Base-by-base conservation (phyloP, 2,797 vertebrate species). In the Adelosebastes latens region DNA sequence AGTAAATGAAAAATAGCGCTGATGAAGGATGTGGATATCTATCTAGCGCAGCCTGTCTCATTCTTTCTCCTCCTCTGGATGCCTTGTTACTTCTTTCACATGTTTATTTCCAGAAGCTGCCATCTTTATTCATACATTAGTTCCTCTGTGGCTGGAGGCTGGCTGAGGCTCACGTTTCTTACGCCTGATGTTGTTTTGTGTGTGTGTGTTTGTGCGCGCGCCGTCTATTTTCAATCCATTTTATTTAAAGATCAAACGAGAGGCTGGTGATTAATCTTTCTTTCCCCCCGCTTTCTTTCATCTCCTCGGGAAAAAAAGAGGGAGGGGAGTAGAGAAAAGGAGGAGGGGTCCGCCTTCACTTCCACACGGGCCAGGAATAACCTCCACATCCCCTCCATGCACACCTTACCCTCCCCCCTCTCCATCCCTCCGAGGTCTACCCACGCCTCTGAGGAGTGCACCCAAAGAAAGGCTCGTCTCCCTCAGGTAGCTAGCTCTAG, bases 191-290 rank as follows among this genome's bases (percentile, higher is more conserved):
- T 83, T 22, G 22, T 72, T 75, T 75, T 67, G 52, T 61, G 71
- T 12, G 66, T 80, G 63, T 83, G 27, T 65, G 79, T 85, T 60
- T 82, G 85, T 85, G 91, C 76, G 75, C 62, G 60, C 24, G 53
- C 83, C 66, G 75, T 90, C 85, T 92, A 90, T 93, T 93, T 92
- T 90, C 90, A 92, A 93, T 96, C 92, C 91, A 92, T 93, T 95
- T 95, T 95, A 95, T 94, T 95, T 96, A 94, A 95, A 96, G 95
- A 96, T 96, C 95, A 96, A 95, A 95, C 89, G 90, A 90, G 88
- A 90, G 87, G 89, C 90, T 91, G 91, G 93, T 94, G 95, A 96
- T 96, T 96, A 95, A 96, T 96, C 94, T 94, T 89, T 92, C 90
- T 88, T 86, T 79, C 84, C 85, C 80, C 81, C 68, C 70, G 71